Percentiles rank a stretch among this genome's conserved stretches.
phyloP scores from a whole-genome alignment of 2,888 invertebrate species.

The Ellobium chinense region DNA sequence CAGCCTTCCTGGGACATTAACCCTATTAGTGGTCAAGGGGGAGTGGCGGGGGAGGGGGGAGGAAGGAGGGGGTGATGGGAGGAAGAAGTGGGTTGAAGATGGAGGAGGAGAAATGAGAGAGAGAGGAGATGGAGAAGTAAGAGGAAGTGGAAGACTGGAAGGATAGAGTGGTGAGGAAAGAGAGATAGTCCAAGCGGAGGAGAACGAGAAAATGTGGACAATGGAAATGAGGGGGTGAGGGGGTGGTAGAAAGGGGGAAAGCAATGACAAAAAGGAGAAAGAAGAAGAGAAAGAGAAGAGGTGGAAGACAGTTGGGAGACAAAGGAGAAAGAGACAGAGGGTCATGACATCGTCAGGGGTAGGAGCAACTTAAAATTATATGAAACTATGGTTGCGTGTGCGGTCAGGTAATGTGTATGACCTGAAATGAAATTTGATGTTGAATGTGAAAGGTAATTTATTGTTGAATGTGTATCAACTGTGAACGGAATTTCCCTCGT shows the following conservation, averaged over 20 bases:
- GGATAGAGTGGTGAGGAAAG: too few species aligned
- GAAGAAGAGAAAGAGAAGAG: neutral
- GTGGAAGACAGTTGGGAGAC: neutral
- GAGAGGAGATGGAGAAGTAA: too few species aligned
- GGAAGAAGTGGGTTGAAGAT: neutral
- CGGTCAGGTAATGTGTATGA: too few species aligned
- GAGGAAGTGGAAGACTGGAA: too few species aligned
- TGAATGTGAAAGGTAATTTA: too few species aligned
- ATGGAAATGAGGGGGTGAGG: neutral
- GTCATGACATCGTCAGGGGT: too few species aligned
- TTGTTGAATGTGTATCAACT: too few species aligned
- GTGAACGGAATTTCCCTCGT: too few species aligned
- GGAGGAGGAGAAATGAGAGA: neutral
- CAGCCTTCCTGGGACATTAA: neutral
- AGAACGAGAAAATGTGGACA: neutral
- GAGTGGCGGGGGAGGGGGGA: neutral
- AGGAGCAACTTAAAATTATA: too few species aligned
- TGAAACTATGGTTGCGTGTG: too few species aligned
- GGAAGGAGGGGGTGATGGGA: neutral
- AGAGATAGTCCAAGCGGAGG: neutral
- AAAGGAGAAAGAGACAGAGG: neutral
- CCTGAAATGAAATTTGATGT: too few species aligned
- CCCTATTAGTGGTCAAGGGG: neutral
- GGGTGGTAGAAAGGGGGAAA: neutral
- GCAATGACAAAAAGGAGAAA: neutral